phyloP scores from a whole-genome alignment of 2,888 invertebrate species.

The Coleophora flavipennella region DNA sequence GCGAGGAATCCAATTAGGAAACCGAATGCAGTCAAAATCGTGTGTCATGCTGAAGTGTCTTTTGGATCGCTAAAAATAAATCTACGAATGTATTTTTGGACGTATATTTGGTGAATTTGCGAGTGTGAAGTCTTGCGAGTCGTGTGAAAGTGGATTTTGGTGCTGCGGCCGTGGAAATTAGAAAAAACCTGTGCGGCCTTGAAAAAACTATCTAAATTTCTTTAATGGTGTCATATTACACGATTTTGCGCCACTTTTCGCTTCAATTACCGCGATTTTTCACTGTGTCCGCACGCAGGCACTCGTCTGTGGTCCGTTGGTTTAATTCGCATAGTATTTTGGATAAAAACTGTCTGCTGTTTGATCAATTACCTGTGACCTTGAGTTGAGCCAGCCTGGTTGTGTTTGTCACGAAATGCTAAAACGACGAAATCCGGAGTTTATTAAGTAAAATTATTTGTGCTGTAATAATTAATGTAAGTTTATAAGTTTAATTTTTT shows the following conservation, averaged over 20 bases:
- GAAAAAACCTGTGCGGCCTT: constrained; percentile 33
- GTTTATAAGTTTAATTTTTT: too few species aligned
- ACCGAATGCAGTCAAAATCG: constrained; percentile 20
- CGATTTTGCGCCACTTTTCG: not conserved
- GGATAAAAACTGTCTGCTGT: not conserved
- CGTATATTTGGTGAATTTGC: constrained; percentile 60
- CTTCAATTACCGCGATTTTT: too few species aligned
- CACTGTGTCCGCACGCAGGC: too few species aligned
- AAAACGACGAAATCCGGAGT: not conserved
- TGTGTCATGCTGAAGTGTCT: constrained; percentile 48
- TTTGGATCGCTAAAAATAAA: constrained; percentile 57
- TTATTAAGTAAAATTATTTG: not conserved
- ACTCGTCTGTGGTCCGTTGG: too few species aligned
- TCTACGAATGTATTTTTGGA: constrained; percentile 55
- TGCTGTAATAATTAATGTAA: not conserved
- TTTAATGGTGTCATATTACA: constrained; percentile 25
- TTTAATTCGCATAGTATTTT: too few species aligned
- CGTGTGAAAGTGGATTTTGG: constrained; percentile 44
- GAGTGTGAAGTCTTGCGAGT: constrained; percentile 46
- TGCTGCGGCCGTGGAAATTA: too few species aligned
- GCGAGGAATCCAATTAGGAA: constrained; percentile 36
- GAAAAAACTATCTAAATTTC: constrained; percentile 19
- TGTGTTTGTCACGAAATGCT: not conserved
- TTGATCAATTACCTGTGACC: constrained; percentile 2
- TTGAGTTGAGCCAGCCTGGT: not conserved